A percentile compares a stretch with the other conserved stretches of the same genome.
Evolutionary conservation across 2,888 invertebrate genomes (phyloP).

Genomic region (Lysandra coridon): DNA sequence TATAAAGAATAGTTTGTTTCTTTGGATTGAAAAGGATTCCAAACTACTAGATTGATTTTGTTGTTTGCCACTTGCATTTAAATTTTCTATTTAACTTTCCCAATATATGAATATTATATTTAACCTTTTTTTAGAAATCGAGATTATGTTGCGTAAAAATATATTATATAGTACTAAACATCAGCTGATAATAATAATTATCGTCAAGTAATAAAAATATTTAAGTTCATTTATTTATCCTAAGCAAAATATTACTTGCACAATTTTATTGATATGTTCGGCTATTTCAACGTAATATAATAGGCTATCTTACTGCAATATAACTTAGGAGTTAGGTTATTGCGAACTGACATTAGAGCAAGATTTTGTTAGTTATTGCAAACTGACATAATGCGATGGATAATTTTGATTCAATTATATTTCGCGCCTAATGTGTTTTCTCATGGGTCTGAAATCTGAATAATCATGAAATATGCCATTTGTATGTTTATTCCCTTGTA

Average conservation of each 20-base stretch:
- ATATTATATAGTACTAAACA: no score
- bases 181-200: no score
- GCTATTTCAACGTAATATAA: neutral
- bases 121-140: no score
- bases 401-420: neutral
- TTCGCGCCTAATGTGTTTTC: neutral
- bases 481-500: conserved; percentile 25
- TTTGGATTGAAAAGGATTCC: neutral
- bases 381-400: neutral
- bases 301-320: neutral
- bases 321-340: neutral
- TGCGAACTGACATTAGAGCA: neutral
- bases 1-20: neutral
- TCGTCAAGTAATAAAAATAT: no score
- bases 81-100: no score
- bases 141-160: no score
- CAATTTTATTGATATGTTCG: no score
- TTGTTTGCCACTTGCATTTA: neutral
- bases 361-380: neutral
- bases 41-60: neutral
- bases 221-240: no score
- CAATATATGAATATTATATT: no score
- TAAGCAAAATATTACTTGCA: no score
- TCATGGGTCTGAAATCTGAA: neutral
- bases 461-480: conserved; percentile 22